phyloP scores from a whole-genome alignment of 2,797 vertebrate species.

The Tenualosa ilisha region DNA sequence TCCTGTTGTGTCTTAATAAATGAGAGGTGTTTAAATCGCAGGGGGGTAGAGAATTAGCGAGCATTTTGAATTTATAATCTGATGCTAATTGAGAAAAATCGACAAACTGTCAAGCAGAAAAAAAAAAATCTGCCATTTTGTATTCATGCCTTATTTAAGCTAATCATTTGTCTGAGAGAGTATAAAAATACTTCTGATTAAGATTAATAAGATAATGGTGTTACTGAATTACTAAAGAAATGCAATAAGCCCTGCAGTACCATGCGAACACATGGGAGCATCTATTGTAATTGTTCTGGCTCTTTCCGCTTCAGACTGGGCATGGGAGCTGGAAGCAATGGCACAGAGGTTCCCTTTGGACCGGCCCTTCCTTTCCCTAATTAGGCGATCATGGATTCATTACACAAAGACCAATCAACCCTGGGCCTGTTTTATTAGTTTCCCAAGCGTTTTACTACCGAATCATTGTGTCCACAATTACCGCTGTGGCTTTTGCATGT shows the following conservation, averaged over 20 bases:
- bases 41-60: slow-evolving; percentile 59
- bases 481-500: slow-evolving; percentile 41
- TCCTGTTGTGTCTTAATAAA: slow-evolving; percentile 63
- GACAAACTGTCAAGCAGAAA: slow-evolving; percentile 58
- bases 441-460: slow-evolving; percentile 60
- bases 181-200: slow-evolving; percentile 63
- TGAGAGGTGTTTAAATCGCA: slow-evolving; percentile 65
- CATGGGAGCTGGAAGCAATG: slow-evolving; percentile 60
- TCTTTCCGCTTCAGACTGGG: slow-evolving; percentile 62
- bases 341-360: slow-evolving; percentile 50
- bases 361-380: slow-evolving; percentile 57
- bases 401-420: slow-evolving; percentile 67
- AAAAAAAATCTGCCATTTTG: slow-evolving; percentile 50
- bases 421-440: slow-evolving; percentile 64
- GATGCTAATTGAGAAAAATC: slow-evolving; percentile 72
- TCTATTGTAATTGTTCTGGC: slow-evolving; percentile 60
- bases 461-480: slow-evolving; percentile 58
- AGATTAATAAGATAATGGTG: slow-evolving; percentile 65
- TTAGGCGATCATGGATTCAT: slow-evolving; percentile 66
- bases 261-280: slow-evolving; percentile 57
- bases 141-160: slow-evolving; percentile 63
- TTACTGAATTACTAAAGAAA: slow-evolving; percentile 62
- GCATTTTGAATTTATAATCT: slow-evolving; percentile 68
- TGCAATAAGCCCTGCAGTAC: slow-evolving; percentile 59
- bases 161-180: slow-evolving; percentile 59